Evolutionary conservation across 92 coral and sea anemone genomes (phyloP).

Genomic region (Porites rus): DNA sequence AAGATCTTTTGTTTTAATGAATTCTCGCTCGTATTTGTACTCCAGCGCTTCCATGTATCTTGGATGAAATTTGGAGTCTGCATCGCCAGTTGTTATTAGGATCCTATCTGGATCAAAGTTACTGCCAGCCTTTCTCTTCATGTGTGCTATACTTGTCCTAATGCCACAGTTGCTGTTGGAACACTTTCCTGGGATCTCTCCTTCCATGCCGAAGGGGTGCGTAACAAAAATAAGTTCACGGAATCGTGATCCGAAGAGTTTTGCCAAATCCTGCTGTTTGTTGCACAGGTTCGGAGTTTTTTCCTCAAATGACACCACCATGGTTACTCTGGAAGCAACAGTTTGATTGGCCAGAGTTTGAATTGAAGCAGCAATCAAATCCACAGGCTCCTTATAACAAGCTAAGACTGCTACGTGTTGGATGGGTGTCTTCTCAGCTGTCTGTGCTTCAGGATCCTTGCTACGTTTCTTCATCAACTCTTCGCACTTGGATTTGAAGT

Average conservation of each 20-base stretch:
- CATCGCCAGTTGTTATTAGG: background rate
- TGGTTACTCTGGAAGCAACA: background rate
- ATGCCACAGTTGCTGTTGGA: constrained; percentile 13
- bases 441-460: background rate
- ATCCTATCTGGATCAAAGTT: background rate
- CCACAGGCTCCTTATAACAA: constrained; percentile 16
- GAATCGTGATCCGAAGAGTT: background rate
- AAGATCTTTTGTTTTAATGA: background rate
- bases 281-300: background rate
- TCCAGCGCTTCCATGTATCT: background rate
- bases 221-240: background rate
- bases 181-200: constrained; percentile 16
- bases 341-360: constrained; percentile 8
- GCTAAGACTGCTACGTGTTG: background rate
- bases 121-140: background rate
- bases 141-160: background rate
- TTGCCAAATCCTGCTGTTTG: background rate
- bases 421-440: background rate
- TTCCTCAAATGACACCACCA: constrained; percentile 10
- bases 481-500: background rate
- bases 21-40: background rate
- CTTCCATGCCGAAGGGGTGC: background rate
- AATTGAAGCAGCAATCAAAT: background rate
- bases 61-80: background rate
- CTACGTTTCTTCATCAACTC: background rate